A percentile compares a stretch with the other conserved stretches of the same genome.
These are phyloP conservation scores for Epinotia brunnichana DNA, from an alignment of 2,888 invertebrate genomes.

Conservation along the genomic window DNA sequence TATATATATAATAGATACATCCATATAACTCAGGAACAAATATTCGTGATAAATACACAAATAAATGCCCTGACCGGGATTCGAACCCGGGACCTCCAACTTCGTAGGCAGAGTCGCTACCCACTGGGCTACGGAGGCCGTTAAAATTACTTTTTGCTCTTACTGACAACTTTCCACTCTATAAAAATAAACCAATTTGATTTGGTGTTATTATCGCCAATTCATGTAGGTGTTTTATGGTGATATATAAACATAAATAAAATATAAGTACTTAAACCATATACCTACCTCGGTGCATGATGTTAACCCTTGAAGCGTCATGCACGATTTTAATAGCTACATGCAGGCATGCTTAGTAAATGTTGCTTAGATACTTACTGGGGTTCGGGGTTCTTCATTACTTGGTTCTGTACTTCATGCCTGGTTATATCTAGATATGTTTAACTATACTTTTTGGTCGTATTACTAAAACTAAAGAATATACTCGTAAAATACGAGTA, in stretches of 20 bases:
- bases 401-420: background rate
- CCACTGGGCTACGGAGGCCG: too few species aligned
- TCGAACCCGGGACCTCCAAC: too few species aligned
- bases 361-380: constrained; percentile 14
- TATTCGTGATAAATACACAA: too few species aligned
- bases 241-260: constrained; percentile 9
- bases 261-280: constrained; percentile 3
- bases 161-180: background rate
- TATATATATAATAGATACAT: too few species aligned
- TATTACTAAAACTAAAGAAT: too few species aligned
- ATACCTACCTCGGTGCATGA: constrained; percentile 9
- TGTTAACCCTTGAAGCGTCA: constrained; percentile 5
- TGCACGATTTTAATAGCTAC: background rate
- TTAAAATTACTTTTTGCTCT: too few species aligned
- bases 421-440: background rate
- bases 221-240: background rate
- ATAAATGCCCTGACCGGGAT: too few species aligned
- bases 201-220: constrained; percentile 12
- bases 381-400: background rate
- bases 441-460: background rate
- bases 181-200: constrained; percentile 9
- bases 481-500: too few species aligned
- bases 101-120: too few species aligned
- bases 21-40: too few species aligned
- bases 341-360: constrained; percentile 20